Base-by-base conservation (phyloP, 2,797 vertebrate species). In the Pagetopsis macropterus region DNA sequence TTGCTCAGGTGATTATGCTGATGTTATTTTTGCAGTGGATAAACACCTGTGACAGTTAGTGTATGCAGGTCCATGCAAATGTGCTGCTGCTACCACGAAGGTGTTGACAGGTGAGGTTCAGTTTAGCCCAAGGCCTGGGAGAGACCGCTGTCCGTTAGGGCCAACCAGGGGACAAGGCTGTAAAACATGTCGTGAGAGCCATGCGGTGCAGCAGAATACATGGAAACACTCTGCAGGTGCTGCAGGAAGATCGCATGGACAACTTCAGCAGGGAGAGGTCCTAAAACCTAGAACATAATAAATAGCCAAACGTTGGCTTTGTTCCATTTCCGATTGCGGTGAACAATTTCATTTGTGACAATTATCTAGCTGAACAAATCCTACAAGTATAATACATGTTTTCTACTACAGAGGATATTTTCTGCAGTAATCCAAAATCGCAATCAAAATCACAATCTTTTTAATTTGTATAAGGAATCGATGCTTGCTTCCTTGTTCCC, bases 31-130 rank as follows among this genome's bases (percentile, higher is more conserved):
- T 15, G 73, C 51, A 64, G 63, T 64, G 85, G 68, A 74, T 79
- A 83, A 85, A 82, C 68, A 75, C 59, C 80, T 51, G 67, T 78
- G 87, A 89, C 92, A 85, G 88, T 92, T 90, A 86, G 68, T 85
- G 88, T 78, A 88, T 78, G 72, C 70, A 54, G 79, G 79, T 81
- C 87, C 83, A 94, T 94, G 94, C 92, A 95, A 95, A 94, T 92
- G 72, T 78, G 83, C 46, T 73, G 74, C 45, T 71, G 72, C 69
- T 54, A 52, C 60, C 79, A 51, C 70, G 19, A 59, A 83, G 68
- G 67, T 72, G 81, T 64, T 81, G 49, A 83, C 91, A 92, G 87
- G 83, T 85, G 86, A 84, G 68, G 33, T 84, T 86, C 87, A 63
- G 91, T 94, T 93, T 87, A 37, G 85, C 89, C 85, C 15, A 2